phyloP scores from a whole-genome alignment of 2,113 vertebrate genomes.

The Phylloscopus trochiloides region DNA sequence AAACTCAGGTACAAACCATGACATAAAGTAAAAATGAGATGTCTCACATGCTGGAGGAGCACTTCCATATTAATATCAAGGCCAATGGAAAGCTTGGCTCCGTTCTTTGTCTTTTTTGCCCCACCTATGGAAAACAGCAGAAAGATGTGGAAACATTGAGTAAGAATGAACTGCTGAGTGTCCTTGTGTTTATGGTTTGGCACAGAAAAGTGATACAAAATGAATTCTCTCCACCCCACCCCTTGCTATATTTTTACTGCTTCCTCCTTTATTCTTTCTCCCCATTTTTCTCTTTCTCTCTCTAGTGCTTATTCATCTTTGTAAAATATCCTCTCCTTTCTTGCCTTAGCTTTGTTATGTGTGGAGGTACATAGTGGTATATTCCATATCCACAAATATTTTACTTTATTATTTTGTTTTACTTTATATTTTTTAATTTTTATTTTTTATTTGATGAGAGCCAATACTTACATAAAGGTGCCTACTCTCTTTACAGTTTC shows the following conservation, averaged over 20 bases:
- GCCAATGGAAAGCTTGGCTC: constrained; percentile 56
- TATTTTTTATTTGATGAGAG: background rate
- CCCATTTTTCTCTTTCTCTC: background rate
- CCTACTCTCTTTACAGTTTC: background rate
- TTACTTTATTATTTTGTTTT: background rate
- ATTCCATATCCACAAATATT: background rate
- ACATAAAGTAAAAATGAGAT: constrained; percentile 4
- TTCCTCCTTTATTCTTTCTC: background rate
- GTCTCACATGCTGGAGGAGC: background rate
- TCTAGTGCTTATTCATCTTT: background rate
- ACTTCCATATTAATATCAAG: constrained; percentile 7
- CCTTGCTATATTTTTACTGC: constrained; percentile 7
- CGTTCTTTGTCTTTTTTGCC: constrained; percentile 7
- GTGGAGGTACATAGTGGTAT: background rate
- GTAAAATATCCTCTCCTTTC: background rate
- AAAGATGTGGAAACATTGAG: constrained; percentile 64
- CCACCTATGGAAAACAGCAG: constrained; percentile 62
- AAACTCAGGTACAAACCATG: background rate
- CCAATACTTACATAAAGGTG: background rate
- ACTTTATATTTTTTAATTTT: background rate
- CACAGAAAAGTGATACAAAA: constrained; percentile 37
- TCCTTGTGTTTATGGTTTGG: constrained; percentile 61
- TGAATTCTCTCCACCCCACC: background rate
- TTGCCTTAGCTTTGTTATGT: background rate
- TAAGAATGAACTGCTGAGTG: constrained; percentile 41